Conservation (phyloP, 1,140 invertebrate species). For the Aphelinus certus region DNA sequence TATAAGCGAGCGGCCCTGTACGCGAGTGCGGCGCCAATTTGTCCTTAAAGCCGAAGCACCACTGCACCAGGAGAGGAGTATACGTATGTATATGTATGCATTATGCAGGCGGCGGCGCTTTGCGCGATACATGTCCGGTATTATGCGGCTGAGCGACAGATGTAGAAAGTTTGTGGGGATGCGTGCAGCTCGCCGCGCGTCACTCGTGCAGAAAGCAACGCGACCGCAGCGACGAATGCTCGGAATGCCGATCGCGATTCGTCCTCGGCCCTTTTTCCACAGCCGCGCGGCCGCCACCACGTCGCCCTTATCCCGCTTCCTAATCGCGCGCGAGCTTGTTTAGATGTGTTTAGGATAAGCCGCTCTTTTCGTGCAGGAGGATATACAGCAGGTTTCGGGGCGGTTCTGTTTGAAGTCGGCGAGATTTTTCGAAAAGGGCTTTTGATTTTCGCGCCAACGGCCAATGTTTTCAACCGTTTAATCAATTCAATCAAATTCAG, state of each 20-base stretch:
- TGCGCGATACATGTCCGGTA: slow-evolving; percentile 46
- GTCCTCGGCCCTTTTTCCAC: not conserved
- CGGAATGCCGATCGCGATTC: not conserved
- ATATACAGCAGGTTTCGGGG: not conserved
- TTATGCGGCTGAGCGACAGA: slow-evolving; percentile 52
- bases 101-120: slow-evolving; percentile 46
- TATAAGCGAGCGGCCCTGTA: too few species aligned
- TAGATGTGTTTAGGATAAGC: slow-evolving; percentile 35
- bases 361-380: not conserved
- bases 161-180: slow-evolving; percentile 43
- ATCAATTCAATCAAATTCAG: too few species aligned
- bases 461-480: too few species aligned
- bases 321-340: not conserved
- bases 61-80: not conserved
- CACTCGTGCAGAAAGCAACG: too few species aligned
- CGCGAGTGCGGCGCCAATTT: not conserved
- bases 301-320: not conserved
- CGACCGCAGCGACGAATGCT: too few species aligned
- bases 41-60: slow-evolving; percentile 6
- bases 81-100: slow-evolving; percentile 41
- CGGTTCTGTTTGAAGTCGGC: not conserved
- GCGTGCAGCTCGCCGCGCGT: not conserved
- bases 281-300: not conserved
- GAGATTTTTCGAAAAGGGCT: not conserved
- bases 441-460: too few species aligned